Evolutionary conservation across 2,113 vertebrate species (phyloP).

Genomic region (Lepus americanus): DNA sequence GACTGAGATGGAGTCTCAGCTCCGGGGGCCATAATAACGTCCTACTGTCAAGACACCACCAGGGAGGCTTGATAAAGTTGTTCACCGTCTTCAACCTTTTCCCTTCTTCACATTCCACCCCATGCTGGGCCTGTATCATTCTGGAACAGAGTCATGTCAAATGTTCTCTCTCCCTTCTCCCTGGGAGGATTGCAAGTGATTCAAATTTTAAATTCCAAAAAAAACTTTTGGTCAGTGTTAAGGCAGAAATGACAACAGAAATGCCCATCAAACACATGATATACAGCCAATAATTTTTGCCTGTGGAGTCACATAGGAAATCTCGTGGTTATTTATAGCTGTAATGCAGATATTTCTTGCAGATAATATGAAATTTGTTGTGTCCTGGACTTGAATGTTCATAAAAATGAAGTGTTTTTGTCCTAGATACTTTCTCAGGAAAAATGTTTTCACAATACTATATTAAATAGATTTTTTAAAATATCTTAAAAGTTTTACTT

Average conservation of each 20-base stretch:
- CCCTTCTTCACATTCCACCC: neutral
- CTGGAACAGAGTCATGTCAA: slow-evolving; percentile 30
- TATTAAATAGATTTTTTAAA: neutral
- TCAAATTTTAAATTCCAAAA: slow-evolving; percentile 59
- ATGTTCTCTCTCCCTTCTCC: neutral
- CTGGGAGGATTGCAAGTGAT: slow-evolving; percentile 17
- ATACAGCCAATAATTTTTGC: slow-evolving; percentile 46
- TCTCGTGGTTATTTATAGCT: neutral
- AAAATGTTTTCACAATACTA: neutral
- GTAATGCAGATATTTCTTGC: slow-evolving; percentile 5
- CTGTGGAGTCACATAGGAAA: slow-evolving; percentile 36
- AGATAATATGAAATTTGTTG: slow-evolving; percentile 40
- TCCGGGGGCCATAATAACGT: slow-evolving; percentile 53
- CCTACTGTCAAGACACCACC: slow-evolving; percentile 31
- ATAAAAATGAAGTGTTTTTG: slow-evolving; percentile 26
- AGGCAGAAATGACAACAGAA: slow-evolving; percentile 61
- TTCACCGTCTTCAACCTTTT: slow-evolving; percentile 40
- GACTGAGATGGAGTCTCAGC: neutral
- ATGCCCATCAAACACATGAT: neutral
- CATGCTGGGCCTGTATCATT: neutral
- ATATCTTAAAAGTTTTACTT: slow-evolving; percentile 39
- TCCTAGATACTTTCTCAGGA: neutral
- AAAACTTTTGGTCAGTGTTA: slow-evolving; percentile 30
- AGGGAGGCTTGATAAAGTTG: slow-evolving; percentile 52
- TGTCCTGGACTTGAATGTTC: slow-evolving; percentile 10